A percentile compares a stretch with the other conserved stretches of the same genome.
Conservation (phyloP, 2,888 invertebrate genomes). For the Aquatica leii region DNA sequence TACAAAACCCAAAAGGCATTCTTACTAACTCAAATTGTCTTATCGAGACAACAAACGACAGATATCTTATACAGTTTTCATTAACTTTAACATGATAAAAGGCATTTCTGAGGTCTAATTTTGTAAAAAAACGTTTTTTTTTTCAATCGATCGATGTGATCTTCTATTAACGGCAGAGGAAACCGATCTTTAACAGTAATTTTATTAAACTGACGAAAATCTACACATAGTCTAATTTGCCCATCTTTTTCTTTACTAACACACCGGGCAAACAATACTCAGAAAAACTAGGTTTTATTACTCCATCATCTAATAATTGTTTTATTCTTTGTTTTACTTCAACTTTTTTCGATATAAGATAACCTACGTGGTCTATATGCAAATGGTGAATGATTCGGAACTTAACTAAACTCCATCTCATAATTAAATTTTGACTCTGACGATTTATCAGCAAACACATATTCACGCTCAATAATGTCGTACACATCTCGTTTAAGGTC, state of each 20-base stretch:
- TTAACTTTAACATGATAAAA: slow-evolving; percentile 5
- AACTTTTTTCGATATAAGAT: no score
- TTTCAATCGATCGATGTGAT: not conserved
- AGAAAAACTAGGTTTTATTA: no score
- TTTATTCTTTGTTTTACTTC: not conserved
- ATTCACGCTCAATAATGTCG: no score
- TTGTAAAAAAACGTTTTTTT: not conserved
- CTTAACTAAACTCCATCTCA: not conserved
- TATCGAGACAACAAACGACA: not conserved
- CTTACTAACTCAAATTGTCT: not conserved
- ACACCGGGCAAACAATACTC: not conserved
- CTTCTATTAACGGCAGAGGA: no score
- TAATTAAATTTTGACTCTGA: not conserved
- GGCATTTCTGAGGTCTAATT: not conserved
- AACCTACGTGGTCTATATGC: no score
- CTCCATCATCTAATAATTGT: not conserved
- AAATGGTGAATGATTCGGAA: not conserved
- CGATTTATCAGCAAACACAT: not conserved
- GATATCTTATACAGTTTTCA: not conserved
- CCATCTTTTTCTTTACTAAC: slow-evolving; percentile 1
- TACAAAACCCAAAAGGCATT: slow-evolving; percentile 2
- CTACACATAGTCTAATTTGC: not conserved
- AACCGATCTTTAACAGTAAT: not conserved
- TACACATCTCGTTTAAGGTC: no score
- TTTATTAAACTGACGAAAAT: not conserved